Percentiles rank a stretch among this genome's conserved stretches.
These are phyloP conservation scores for Pteropus alecto DNA, from an alignment of 2,113 vertebrate genomes.

Conservation along the genomic window DNA sequence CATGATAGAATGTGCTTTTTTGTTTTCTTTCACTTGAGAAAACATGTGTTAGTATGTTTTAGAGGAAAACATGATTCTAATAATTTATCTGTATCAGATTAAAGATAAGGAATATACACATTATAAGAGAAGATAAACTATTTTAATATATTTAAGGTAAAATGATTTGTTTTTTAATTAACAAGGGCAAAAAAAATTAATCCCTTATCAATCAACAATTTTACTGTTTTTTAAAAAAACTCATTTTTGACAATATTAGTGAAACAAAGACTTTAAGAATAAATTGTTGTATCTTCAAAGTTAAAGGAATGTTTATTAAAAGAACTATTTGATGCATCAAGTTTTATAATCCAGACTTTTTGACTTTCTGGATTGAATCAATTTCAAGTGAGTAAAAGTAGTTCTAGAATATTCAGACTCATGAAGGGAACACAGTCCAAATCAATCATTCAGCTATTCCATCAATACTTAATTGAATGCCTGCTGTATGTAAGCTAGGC, in stretches of 20 bases:
- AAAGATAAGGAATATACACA: neutral
- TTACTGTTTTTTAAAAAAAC: neutral
- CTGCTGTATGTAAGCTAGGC: neutral
- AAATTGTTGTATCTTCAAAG: neutral
- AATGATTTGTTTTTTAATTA: neutral
- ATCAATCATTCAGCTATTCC: neutral
- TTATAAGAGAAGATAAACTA: neutral
- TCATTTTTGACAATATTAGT: neutral
- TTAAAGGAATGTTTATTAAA: neutral
- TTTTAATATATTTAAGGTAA: neutral
- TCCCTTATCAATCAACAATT: neutral
- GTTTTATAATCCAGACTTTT: neutral
- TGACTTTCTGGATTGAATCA: neutral
- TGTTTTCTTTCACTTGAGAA: neutral
- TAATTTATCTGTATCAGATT: neutral
- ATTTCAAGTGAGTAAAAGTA: neutral
- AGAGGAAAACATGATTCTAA: neutral
- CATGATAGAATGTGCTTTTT: neutral
- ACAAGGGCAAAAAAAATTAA: neutral
- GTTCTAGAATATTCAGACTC: neutral
- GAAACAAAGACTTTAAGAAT: slow-evolving; percentile 30
- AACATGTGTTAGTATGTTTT: neutral
- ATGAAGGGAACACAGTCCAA: neutral
- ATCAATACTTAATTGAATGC: neutral
- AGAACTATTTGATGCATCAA: neutral